phyloP scores from a whole-genome alignment of 2,113 vertebrate genomes.

The Poeciliopsis retropinna region DNA sequence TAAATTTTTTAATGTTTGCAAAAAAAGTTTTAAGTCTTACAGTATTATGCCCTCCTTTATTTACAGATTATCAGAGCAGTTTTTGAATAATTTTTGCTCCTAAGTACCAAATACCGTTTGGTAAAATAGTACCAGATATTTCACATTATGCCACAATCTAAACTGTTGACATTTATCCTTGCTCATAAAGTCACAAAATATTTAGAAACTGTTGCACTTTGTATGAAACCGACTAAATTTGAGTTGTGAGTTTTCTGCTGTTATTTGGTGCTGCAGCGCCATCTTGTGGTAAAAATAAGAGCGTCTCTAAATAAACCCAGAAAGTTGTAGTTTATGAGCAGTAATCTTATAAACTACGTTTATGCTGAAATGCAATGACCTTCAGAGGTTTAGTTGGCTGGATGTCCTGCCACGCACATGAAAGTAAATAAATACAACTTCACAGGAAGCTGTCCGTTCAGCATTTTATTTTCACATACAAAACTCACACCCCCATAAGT shows the following conservation, averaged over 20 bases:
- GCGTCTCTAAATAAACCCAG: neutral
- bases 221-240: no score
- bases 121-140: no score
- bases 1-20: no score
- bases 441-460: conserved; percentile 14
- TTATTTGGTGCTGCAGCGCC: conserved; percentile 26
- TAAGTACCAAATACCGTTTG: no score
- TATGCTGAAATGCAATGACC: neutral
- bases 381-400: neutral
- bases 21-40: no score
- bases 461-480: conserved; percentile 73
- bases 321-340: neutral
- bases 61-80: no score
- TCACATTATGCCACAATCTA: no score
- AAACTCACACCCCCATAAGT: conserved; percentile 57
- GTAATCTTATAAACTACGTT: neutral
- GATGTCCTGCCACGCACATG: neutral
- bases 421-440: conserved; percentile 11
- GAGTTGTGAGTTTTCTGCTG: neutral
- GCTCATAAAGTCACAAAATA: no score
- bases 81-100: no score
- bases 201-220: no score
- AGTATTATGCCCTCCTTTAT: no score
- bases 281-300: conserved; percentile 37
- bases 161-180: no score